Percentiles rank a stretch among this genome's conserved stretches.
Conservation (phyloP, 2,797 vertebrate genomes). For the Galagoides demidoff region DNA sequence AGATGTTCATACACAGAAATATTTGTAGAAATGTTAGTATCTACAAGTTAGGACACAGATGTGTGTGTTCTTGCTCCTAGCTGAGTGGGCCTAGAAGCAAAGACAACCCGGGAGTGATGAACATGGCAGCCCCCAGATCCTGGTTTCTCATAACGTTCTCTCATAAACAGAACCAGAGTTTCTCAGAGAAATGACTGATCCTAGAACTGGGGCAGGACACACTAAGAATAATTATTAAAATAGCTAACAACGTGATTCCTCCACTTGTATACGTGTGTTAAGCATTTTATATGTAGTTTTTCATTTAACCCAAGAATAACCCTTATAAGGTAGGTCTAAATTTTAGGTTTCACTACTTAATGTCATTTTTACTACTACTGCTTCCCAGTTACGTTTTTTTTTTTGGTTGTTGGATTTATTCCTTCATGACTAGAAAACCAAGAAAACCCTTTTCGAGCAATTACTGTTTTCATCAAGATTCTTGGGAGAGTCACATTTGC, state of each 20-base stretch:
- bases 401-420: background rate
- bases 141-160: background rate
- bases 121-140: background rate
- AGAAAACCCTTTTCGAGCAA: background rate
- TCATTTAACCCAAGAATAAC: background rate
- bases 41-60: background rate
- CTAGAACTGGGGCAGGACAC: background rate
- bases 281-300: background rate
- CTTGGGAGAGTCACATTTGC: background rate
- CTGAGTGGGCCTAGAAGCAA: background rate
- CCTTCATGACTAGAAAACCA: background rate
- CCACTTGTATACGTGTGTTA: background rate
- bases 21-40: background rate
- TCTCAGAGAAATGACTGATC: background rate
- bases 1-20: background rate
- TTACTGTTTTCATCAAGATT: background rate
- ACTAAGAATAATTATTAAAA: background rate
- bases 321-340: background rate
- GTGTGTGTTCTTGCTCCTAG: background rate
- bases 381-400: background rate
- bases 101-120: background rate
- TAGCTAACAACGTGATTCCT: background rate
- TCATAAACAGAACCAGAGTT: background rate
- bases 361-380: background rate
- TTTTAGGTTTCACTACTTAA: background rate